A percentile compares a stretch with the other conserved stretches of the same genome.
phyloP scores from a whole-genome alignment of 2,888 invertebrate genomes.

The Homarus gammarus region DNA sequence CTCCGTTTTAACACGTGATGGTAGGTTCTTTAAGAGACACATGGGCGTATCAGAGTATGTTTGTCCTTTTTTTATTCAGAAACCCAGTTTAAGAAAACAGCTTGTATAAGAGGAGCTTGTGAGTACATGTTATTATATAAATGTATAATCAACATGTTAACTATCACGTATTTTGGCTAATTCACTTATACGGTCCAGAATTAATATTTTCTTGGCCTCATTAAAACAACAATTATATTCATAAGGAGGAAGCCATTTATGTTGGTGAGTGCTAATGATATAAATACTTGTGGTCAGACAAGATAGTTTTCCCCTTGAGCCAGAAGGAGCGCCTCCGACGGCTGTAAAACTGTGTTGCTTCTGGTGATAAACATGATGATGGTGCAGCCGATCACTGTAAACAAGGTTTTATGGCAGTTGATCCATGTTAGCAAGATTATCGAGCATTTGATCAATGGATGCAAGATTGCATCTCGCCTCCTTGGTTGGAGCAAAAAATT shows the following conservation, averaged over 20 bases:
- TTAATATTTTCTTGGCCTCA: no score
- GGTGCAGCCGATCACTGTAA: not conserved
- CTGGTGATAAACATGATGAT: not conserved
- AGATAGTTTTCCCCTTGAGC: not conserved
- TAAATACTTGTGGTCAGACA: not conserved
- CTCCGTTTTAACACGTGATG: no score
- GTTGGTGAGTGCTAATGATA: not conserved
- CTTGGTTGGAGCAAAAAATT: not conserved
- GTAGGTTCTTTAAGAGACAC: no score
- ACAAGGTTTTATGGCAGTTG: not conserved
- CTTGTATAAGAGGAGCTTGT: no score
- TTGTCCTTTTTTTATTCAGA: no score
- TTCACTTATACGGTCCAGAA: no score
- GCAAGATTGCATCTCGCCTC: not conserved
- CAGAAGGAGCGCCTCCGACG: not conserved
- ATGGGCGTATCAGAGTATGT: no score
- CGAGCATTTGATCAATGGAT: not conserved
- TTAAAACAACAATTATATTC: no score
- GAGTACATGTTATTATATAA: no score
- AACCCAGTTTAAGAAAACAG: no score
- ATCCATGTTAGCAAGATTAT: not conserved
- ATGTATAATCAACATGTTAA: no score
- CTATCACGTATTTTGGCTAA: no score
- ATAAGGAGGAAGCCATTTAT: not conserved
- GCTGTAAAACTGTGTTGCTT: not conserved